Percentiles rank a stretch among this genome's conserved stretches.
These are phyloP conservation scores for Andrena flavipes DNA, from an alignment of 2,888 invertebrate genomes.

Conservation along the genomic window DNA sequence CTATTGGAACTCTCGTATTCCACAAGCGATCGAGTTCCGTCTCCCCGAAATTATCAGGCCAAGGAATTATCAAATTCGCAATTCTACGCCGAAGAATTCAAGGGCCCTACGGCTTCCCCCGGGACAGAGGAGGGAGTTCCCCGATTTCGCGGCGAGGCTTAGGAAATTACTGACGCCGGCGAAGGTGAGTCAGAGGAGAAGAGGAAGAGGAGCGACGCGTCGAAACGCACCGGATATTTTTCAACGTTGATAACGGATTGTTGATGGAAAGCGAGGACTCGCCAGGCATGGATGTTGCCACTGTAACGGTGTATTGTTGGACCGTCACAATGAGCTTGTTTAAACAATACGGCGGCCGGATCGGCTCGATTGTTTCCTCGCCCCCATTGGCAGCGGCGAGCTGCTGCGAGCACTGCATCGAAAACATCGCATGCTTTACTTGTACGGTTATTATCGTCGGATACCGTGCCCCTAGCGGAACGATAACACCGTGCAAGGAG, in stretches of 20 bases:
- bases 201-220: conserved; percentile 32
- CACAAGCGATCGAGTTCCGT: neutral
- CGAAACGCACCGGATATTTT: conserved; percentile 75
- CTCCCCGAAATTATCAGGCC: neutral
- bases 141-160: neutral
- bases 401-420: conserved; percentile 38
- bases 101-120: too few relatives aligned
- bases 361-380: conserved; percentile 78
- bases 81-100: neutral
- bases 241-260: conserved; percentile 75
- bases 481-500: neutral
- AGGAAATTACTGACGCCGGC: neutral
- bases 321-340: conserved; percentile 80
- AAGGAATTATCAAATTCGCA: neutral
- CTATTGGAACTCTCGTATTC: conserved; percentile 1
- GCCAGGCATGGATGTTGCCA: conserved; percentile 73
- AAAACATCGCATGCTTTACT: conserved; percentile 42
- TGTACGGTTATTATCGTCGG: conserved; percentile 42
- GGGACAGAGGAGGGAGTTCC: neutral
- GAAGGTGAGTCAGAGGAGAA: conserved; percentile 11
- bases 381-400: conserved; percentile 54
- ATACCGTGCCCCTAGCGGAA: conserved; percentile 6
- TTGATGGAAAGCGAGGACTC: conserved; percentile 75
- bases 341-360: conserved; percentile 75
- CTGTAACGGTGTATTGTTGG: conserved; percentile 80